Conservation (phyloP, 2,797 vertebrate genomes). For the Gouania willdenowi region DNA sequence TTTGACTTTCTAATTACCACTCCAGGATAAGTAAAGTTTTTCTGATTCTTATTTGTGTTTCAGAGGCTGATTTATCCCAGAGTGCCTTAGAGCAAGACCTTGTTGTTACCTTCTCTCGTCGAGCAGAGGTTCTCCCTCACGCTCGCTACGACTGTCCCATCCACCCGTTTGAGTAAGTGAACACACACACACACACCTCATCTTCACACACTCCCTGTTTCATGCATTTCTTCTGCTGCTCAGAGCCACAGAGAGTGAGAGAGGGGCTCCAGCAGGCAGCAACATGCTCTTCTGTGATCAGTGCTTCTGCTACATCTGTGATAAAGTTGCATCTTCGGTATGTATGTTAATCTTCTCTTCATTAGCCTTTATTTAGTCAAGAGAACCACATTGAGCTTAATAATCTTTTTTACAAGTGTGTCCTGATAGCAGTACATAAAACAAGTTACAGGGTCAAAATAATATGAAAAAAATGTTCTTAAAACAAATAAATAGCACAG, state of each 20-base stretch:
- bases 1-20: too few relatives aligned
- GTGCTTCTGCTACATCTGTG: constrained; percentile 88
- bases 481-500: too few relatives aligned
- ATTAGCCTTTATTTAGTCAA: too few relatives aligned
- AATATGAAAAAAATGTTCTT: too few relatives aligned
- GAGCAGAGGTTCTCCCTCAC: constrained; percentile 80
- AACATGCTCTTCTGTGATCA: constrained; percentile 76
- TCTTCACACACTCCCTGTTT: background rate
- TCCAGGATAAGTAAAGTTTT: too few relatives aligned
- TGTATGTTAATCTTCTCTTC: too few relatives aligned
- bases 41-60: constrained; percentile 16
- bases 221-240: too few relatives aligned
- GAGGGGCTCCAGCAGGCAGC: constrained; percentile 29
- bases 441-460: too few relatives aligned
- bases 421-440: too few relatives aligned
- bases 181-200: background rate
- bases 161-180: constrained; percentile 71
- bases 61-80: constrained; percentile 14
- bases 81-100: constrained; percentile 70
- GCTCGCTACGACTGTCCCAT: constrained; percentile 80
- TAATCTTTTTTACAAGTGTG: too few relatives aligned
- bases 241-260: constrained; percentile 70
- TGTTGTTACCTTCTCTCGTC: constrained; percentile 78
- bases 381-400: too few relatives aligned
- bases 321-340: constrained; percentile 78